Evolutionary conservation across 1,140 invertebrate genomes (phyloP).

Genomic region (Drosophila mauritiana): DNA sequence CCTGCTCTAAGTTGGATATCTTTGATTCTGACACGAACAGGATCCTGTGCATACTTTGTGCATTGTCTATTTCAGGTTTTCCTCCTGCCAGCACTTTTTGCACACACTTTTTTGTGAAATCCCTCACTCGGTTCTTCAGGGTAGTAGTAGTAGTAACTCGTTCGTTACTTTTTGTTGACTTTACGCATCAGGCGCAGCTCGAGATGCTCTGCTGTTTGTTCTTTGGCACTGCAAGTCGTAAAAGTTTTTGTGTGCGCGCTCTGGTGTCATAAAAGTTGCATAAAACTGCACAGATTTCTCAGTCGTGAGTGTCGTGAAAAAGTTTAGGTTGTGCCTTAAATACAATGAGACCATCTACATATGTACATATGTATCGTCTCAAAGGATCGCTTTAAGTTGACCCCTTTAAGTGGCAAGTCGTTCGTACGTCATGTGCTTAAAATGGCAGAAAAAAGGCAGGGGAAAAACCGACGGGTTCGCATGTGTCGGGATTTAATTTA

Average conservation of each 20-base stretch:
- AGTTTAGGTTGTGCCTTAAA: constrained; percentile 48
- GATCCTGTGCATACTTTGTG: constrained; percentile 9
- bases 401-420: constrained; percentile 64
- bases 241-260: constrained; percentile 36
- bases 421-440: constrained; percentile 57
- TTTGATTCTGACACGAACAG: constrained; percentile 20
- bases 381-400: constrained; percentile 53
- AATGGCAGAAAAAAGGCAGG: neutral
- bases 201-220: constrained; percentile 43
- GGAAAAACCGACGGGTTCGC: constrained; percentile 16
- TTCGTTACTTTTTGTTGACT: constrained; percentile 36
- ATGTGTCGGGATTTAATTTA: constrained; percentile 76
- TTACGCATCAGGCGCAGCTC: constrained; percentile 33
- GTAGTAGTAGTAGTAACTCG: neutral
- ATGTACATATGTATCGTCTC: neutral
- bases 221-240: constrained; percentile 51
- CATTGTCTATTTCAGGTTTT: constrained; percentile 32
- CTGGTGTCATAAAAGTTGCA: constrained; percentile 74
- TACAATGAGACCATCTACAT: constrained; percentile 3
- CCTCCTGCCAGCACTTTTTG: constrained; percentile 28
- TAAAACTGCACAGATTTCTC: constrained; percentile 73
- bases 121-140: constrained; percentile 13
- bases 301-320: constrained; percentile 33
- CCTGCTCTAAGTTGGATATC: constrained; percentile 6
- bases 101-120: constrained; percentile 28